Conservation (phyloP, 2,113 vertebrate species). For the Dissostichus mawsoni region DNA sequence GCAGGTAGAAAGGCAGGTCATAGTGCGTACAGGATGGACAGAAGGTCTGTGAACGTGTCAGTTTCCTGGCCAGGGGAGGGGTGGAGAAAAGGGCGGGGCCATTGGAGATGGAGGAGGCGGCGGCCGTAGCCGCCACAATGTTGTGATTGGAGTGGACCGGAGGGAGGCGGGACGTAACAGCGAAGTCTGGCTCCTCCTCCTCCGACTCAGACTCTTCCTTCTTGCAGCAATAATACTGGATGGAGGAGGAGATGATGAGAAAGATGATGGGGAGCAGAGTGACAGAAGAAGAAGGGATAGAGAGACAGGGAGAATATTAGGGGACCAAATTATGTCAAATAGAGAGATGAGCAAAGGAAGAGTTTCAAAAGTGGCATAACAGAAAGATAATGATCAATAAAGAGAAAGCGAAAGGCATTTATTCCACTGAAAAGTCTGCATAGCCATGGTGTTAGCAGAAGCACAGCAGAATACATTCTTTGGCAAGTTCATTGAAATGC, state of each 20-base stretch:
- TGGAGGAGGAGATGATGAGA: not conserved
- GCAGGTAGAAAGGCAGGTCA: slow-evolving; percentile 93
- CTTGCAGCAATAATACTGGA: slow-evolving; percentile 97
- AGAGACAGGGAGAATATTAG: not conserved
- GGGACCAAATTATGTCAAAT: not conserved
- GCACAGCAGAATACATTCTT: not conserved
- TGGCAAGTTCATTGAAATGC: not conserved
- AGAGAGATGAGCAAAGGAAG: no score
- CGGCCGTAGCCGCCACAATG: slow-evolving; percentile 87
- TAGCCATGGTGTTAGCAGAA: not conserved
- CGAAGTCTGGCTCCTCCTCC: slow-evolving; percentile 98
- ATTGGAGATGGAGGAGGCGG: slow-evolving; percentile 85
- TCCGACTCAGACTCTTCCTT: slow-evolving; percentile 96
- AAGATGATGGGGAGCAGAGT: not conserved
- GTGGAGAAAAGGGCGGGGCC: slow-evolving; percentile 89
- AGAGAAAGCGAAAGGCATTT: not conserved
- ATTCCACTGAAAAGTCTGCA: not conserved
- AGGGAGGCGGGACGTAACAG: slow-evolving; percentile 90
- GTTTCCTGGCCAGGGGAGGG: slow-evolving; percentile 86
- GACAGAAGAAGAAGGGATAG: slow-evolving; percentile 1
- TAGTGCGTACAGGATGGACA: slow-evolving; percentile 91
- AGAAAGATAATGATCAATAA: not conserved
- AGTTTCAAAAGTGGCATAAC: no score
- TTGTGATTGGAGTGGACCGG: slow-evolving; percentile 92
- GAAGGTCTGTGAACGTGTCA: slow-evolving; percentile 85